Conservation (phyloP, 2,113 vertebrate genomes). For the Melozone crissalis region DNA sequence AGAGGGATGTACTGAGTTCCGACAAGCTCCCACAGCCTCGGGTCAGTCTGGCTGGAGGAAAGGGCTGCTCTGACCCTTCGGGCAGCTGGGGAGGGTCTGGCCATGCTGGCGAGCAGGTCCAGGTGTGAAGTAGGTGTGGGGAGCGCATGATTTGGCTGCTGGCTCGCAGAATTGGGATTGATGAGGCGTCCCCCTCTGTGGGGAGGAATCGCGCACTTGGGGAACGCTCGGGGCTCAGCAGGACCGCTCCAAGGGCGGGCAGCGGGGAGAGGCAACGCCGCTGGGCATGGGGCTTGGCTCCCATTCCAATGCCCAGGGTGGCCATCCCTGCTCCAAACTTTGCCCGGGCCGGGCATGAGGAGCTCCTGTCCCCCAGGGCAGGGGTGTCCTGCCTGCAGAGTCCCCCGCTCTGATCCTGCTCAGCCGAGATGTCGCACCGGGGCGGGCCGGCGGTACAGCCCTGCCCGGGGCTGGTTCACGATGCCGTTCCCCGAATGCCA, state of each 20-base stretch:
- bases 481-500: background rate
- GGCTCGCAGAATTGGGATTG: background rate
- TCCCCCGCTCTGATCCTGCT: background rate
- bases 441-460: background rate
- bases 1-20: no score
- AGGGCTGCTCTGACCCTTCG: background rate
- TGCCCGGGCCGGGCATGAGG: background rate
- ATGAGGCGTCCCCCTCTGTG: no score
- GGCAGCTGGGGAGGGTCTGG: background rate
- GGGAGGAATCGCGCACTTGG: background rate
- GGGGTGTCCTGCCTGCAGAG: background rate
- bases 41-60: background rate
- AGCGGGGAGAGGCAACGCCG: background rate
- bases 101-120: background rate
- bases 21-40: background rate
- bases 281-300: background rate
- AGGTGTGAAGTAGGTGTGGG: background rate
- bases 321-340: background rate
- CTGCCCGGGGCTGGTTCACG: background rate
- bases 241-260: accelerated
- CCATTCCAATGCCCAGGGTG: background rate
- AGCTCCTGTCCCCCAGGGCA: background rate
- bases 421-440: no score
- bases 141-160: background rate
- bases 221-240: background rate